Percentiles rank a stretch among this genome's conserved stretches.
Evolutionary conservation across 2,888 invertebrate genomes (phyloP).

Genomic region (Platynereis dumerilii): DNA sequence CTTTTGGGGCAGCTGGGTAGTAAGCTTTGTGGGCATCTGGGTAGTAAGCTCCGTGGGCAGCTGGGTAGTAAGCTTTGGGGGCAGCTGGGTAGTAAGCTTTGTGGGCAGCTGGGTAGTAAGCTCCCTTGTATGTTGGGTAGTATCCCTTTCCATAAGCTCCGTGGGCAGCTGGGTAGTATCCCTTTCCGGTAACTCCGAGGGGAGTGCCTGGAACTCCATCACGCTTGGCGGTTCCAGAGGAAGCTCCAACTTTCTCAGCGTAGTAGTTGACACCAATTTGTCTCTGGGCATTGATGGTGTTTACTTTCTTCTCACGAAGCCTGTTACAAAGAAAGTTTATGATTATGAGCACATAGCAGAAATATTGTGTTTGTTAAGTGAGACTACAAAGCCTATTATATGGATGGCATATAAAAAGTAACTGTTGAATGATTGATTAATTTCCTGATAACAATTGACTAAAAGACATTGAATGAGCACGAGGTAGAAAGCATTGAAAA

Average conservation of each 20-base stretch:
- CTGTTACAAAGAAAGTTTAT: not conserved
- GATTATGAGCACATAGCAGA: not conserved
- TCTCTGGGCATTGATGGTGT: slow-evolving; percentile 6
- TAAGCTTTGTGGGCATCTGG: too few species aligned
- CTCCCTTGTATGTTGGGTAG: too few species aligned
- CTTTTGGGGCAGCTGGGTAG: too few species aligned
- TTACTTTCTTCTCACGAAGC: slow-evolving; percentile 4
- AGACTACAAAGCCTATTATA: too few species aligned
- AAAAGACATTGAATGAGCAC: too few species aligned
- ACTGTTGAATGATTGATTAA: too few species aligned
- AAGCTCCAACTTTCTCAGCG: not conserved
- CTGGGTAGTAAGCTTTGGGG: slow-evolving; percentile 6
- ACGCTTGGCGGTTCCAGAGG: slow-evolving; percentile 11
- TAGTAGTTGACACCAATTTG: slow-evolving; percentile 9
- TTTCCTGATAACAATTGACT: too few species aligned
- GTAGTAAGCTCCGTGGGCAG: not conserved
- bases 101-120: too few species aligned
- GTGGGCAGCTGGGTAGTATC: too few species aligned
- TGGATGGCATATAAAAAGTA: too few species aligned
- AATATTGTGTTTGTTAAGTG: not conserved
- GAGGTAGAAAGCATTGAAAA: too few species aligned
- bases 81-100: not conserved
- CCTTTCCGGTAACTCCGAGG: slow-evolving; percentile 14
- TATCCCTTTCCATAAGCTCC: too few species aligned
- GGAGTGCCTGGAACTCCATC: slow-evolving; percentile 19